A percentile compares a stretch with the other conserved stretches of the same genome.
phyloP scores from a whole-genome alignment of 2,797 vertebrate genomes.

The Myotis pilosus region DNA sequence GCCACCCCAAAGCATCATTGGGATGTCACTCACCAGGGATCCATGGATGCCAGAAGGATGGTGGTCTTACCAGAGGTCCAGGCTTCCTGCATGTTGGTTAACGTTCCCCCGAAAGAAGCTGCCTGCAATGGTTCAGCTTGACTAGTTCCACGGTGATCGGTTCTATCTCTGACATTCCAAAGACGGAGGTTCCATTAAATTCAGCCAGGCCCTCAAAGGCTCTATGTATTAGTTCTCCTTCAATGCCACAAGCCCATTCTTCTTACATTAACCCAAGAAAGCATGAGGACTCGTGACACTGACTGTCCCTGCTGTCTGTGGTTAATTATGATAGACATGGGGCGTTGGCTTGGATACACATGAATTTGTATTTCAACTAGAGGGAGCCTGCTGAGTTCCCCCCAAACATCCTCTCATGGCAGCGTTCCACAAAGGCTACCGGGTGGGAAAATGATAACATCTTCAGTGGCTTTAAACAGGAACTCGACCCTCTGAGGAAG shows the following conservation, averaged over 20 bases:
- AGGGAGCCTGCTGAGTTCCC: not conserved
- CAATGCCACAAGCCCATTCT: not conserved
- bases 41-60: rapidly evolving
- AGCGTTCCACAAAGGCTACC: not conserved
- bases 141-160: too few relatives aligned
- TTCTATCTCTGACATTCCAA: not conserved
- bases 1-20: too few relatives aligned
- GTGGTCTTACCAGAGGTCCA: not conserved
- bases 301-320: not conserved
- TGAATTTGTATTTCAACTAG: not conserved
- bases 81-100: not conserved
- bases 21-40: not conserved
- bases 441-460: not conserved
- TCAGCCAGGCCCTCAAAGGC: not conserved
- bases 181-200: rapidly evolving
- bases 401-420: not conserved
- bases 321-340: not conserved
- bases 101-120: not conserved
- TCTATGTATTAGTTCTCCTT: not conserved
- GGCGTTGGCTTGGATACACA: not conserved
- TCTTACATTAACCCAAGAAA: not conserved
- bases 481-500: not conserved
- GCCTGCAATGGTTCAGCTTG: not conserved
- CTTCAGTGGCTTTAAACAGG: not conserved
- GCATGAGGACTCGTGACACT: not conserved